Base-by-base conservation (phyloP, 2,113 vertebrate species). In the Chaenocephalus aceratus region DNA sequence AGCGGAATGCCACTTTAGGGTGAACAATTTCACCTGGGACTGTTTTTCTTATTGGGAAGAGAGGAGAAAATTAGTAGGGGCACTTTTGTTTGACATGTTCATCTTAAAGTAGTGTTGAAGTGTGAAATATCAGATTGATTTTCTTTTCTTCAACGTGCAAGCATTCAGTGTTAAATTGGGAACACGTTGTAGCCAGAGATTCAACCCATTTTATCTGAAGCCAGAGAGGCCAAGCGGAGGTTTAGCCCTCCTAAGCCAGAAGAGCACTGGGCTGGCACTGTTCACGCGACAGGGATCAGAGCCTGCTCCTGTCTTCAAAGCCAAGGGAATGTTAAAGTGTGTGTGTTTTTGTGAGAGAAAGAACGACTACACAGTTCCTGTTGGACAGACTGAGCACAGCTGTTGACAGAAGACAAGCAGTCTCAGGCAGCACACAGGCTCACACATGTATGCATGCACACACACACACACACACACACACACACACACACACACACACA, bases 381-480 rank as follows among this genome's bases (percentile, higher is more conserved):
- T 88, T 86, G 84, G 88, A 89, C 86, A 86, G 82, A 85, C 89
- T 75, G 73, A 72, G 82, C 85, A 88, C 93, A 94, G 89, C 90
- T 94, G 91, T 89, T 91, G 79, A 88, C 88, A 88, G 86, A 83
- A 81, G 86, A 91, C 84, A 67, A 88, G 86, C 67, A 80, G 79
- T 79, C 52, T 84, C 49, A 57, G 74, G 85, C 83, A 70, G 77
- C 79, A 80, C 79, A 80, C 75, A 77, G 44, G 74, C 67, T 75
- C 51, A 78, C 67, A 21, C 71, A 88, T 67, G 87, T 79, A 91
- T 76, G 81, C n/a, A n/a, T n/a, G n/a, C 75, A 80, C 77, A 83
- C 75, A 77, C 51, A 78, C 66, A 36, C 65, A 88, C 75, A 80
- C 79, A 83, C 75, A 77, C 51, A 78, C 66, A 36, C 65, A 88